Base-by-base conservation (phyloP, 2,113 vertebrate species). In the Oncorhynchus mykiss region DNA sequence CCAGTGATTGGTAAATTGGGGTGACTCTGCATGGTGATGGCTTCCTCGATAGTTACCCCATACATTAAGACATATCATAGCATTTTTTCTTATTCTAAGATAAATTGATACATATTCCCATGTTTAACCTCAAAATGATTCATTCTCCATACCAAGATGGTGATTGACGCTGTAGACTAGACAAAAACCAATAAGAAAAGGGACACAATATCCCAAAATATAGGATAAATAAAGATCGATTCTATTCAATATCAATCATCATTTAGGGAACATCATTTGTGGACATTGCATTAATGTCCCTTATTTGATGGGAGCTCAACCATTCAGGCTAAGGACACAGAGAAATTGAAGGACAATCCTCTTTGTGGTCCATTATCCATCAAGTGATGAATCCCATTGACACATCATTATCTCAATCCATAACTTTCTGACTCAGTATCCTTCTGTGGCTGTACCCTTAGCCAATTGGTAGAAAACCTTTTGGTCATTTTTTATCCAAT, bases 181-280 rank as follows among this genome's bases (percentile, higher is more conserved):
- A 20, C 5, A 9, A 18, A 45, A 39, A 39, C 34, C 67, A 68
- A 68, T 68, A 31, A 68, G 67, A 39, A 31, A 45, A 34, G 24
- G 12, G 67, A 45, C 5, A 34, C 39, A 2, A 45, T 45, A 45
- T 45, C 39, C 7, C 39, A 6, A 34, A 34, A 34, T 45, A 45
- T 45, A 9, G 2, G 39, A 45, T 11, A 2, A 45, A 45, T 9
- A 45, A 45, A 45, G 39, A 45, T 45, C 2, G 8, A 45, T 34
- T 34, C 31, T 34, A 34, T 45, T 45, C 67, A 69, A 69, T 69
- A 69, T 69, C 67, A 69, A 69, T 69, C 67, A 69, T 39, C 20
- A 69, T 69, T 69, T 69, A 34, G 67, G 14, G 29, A 69, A 69
- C 20, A 34, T 69, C 34, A 69, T 69, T 69, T 39, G 39, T 69